Conservation (phyloP, 2,888 invertebrate species). For the Drosophila meridiana region DNA sequence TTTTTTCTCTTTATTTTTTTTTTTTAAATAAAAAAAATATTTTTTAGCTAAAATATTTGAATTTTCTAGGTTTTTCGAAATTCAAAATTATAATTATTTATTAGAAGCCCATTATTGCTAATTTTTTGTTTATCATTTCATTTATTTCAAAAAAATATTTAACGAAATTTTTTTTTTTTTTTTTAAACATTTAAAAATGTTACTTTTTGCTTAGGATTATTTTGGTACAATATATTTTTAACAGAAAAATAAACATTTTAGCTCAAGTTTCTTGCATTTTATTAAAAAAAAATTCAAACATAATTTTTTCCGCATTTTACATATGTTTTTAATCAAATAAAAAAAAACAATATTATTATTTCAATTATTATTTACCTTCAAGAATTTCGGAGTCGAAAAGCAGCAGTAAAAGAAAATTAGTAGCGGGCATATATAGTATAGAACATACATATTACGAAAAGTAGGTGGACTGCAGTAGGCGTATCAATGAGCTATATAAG, state of each 20-base stretch:
- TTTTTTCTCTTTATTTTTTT: no score
- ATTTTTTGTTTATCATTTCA: no score
- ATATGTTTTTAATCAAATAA: neutral
- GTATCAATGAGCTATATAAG: slow-evolving; percentile 39
- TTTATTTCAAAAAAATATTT: no score
- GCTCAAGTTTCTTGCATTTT: neutral
- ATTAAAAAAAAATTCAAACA: neutral
- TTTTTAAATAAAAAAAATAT: no score
- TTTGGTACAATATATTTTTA: neutral
- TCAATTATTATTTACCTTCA: neutral
- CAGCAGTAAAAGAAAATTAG: slow-evolving; percentile 28
- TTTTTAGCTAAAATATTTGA: no score
- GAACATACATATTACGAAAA: slow-evolving; percentile 29
- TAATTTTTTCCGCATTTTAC: neutral
- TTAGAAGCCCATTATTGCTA: no score
- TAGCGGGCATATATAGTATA: slow-evolving; percentile 37
- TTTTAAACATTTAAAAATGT: no score
- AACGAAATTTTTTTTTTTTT: no score
- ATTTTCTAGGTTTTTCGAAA: no score
- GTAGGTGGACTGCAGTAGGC: slow-evolving; percentile 47
- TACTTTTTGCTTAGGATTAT: no score
- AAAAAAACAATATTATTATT: neutral
- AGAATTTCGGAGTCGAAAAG: slow-evolving; percentile 36
- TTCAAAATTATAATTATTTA: no score
- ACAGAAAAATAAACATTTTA: neutral